phyloP scores from a whole-genome alignment of 2,888 invertebrate species.

The Drosophila yooni region DNA sequence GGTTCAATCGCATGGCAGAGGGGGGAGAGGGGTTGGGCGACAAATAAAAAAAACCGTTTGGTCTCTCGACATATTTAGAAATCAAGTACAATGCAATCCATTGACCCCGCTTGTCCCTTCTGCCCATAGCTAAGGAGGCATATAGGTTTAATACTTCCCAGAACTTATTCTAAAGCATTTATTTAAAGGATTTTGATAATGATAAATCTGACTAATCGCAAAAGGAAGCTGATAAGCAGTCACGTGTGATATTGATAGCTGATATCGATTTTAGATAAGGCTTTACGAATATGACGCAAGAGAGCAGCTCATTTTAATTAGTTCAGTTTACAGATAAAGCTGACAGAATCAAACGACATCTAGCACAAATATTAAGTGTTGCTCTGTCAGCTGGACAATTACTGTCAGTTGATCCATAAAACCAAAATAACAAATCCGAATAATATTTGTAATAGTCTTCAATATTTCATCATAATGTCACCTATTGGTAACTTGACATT shows the following conservation, averaged over 20 bases:
- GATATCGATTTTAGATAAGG: conserved; percentile 46
- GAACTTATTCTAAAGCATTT: background rate
- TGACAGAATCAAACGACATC: conserved; percentile 29
- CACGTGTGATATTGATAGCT: conserved; percentile 34
- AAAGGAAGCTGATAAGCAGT: conserved; percentile 18
- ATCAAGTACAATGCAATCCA: conserved; percentile 35
- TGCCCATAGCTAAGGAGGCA: background rate
- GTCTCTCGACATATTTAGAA: conserved; percentile 28
- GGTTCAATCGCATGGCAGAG: conserved; percentile 5
- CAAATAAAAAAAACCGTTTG: conserved; percentile 37
- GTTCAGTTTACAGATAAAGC: conserved; percentile 30
- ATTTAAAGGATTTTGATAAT: background rate
- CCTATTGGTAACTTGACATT: background rate
- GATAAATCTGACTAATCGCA: conserved; percentile 1
- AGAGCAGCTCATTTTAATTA: conserved; percentile 17
- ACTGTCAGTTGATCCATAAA: conserved; percentile 24
- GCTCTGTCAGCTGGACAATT: conserved; percentile 25
- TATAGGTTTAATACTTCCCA: background rate
- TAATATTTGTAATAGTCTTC: background rate
- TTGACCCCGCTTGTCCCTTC: background rate
- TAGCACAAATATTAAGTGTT: conserved; percentile 14
- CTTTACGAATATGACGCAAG: conserved; percentile 22
- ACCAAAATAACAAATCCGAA: background rate
- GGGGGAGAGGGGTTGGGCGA: background rate
- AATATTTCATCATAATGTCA: background rate